Evolutionary conservation across 2,888 invertebrate genomes (phyloP), one percentile per base, ranked within the genome.

Genomic region (Fabriciana adippe): DNA sequence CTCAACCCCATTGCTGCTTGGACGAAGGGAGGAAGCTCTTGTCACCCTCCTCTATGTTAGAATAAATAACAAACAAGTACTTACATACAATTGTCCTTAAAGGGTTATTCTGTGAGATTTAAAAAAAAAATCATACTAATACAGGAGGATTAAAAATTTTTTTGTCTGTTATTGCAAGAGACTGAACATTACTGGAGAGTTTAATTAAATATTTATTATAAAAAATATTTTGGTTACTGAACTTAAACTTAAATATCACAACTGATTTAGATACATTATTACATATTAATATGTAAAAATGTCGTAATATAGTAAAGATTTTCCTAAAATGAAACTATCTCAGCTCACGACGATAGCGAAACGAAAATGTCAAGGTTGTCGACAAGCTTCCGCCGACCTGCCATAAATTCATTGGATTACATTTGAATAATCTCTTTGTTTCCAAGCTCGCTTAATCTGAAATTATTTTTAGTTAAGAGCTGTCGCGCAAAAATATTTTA

Each of bases 1-100:
- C 89, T 89, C 85, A 84, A 88, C 88, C 83, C 86, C 83, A 81
- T 85, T 87, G 82, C 80, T 78, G 79, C 75, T 21, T 41, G 55
- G 47, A 16, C 35, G n/a, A 48, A n/a, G 48, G 18, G 15, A 11
- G 57, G 15, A 57, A 11, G 48, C n/a, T 48, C 59, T 59, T 48
- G 47, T 59, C 47, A 47, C 57, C 14, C 50, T 56, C 16, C 56
- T 11, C 35, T 26, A n/a, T n/a, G 56, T 59, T 18, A 53, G 26
- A 3, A 31, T 53, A 84, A 81, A 81, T 79, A 81, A 79, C 77
- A 70, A 77, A 75, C 75, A 76, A 75, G 75, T 76, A 77, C 74
- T 77, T 72, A 55, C 35, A 41, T 41, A 41, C 35, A 72, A 68
- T 45, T 21, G 21, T 45, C 15, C 15, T 11, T 11, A 8, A 11